These are phyloP conservation scores for Cataglyphis hispanica DNA, from an alignment of 1,140 invertebrate genomes.

Conservation along the genomic window DNA sequence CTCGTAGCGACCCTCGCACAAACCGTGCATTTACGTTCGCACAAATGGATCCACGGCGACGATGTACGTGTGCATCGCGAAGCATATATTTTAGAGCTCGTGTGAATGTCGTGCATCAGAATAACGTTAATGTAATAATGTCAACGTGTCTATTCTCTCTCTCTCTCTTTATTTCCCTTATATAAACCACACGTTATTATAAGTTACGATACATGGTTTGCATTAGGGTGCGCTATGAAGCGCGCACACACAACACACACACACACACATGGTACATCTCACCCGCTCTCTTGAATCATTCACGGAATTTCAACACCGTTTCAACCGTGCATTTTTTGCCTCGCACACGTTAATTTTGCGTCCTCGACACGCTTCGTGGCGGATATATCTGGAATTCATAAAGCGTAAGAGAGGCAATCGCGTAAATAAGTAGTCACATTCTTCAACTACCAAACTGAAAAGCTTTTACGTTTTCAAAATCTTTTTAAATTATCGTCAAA, in stretches of 20 bases:
- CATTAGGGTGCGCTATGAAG: neutral
- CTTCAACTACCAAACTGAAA: neutral
- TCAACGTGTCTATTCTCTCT: neutral
- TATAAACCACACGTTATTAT: slow-evolving; percentile 14
- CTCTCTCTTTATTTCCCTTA: neutral
- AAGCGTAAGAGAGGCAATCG: neutral
- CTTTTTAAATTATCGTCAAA: neutral
- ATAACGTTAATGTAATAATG: slow-evolving; percentile 39
- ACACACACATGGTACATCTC: neutral
- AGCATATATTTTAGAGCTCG: slow-evolving; percentile 18
- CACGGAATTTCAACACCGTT: slow-evolving; percentile 1
- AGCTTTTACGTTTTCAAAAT: neutral
- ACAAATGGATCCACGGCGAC: neutral
- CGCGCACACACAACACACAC: too few species aligned
- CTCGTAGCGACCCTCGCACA: neutral
- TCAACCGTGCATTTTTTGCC: neutral
- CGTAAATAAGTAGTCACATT: neutral
- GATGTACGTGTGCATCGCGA: neutral
- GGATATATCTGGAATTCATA: slow-evolving; percentile 21
- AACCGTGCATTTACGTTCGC: neutral
- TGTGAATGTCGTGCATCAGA: slow-evolving; percentile 39
- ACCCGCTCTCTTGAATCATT: slow-evolving; percentile 26
- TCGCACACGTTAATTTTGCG: neutral
- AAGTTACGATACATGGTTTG: slow-evolving; percentile 21
- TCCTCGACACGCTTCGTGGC: slow-evolving; percentile 1